These are phyloP conservation scores for Pampusana beccarii DNA, from an alignment of 2,113 vertebrate species.

Conservation along the genomic window DNA sequence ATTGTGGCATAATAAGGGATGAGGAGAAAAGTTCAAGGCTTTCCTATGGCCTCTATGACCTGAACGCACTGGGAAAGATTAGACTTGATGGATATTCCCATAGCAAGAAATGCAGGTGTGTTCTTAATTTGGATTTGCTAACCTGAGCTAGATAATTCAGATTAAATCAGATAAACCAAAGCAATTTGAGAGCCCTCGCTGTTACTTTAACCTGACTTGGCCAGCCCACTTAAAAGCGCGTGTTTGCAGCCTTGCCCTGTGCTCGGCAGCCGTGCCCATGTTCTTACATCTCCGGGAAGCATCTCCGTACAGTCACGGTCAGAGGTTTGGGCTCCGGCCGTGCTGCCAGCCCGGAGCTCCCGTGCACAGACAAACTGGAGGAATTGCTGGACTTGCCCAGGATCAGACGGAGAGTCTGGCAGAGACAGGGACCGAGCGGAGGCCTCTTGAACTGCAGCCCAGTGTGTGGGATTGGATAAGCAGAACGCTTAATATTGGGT, in stretches of 20 bases:
- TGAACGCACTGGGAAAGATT: not conserved
- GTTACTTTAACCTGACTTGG: not conserved
- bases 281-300: not conserved
- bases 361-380: not conserved
- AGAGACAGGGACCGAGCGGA: not conserved
- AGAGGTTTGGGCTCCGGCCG: not conserved
- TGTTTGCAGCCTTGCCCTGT: not conserved
- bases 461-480: not conserved
- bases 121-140: conserved; percentile 13
- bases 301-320: not conserved
- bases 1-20: not conserved
- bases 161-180: not conserved
- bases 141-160: not conserved
- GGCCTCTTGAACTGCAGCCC: not conserved
- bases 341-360: not conserved
- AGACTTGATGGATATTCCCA: not conserved
- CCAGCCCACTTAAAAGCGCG: not conserved
- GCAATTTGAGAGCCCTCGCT: not conserved
- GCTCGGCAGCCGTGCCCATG: not conserved
- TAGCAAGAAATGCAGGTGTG: not conserved
- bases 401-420: not conserved
- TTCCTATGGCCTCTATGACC: not conserved
- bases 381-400: not conserved
- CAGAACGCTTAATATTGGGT: not conserved
- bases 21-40: not conserved